Base-by-base conservation (phyloP, 2,113 vertebrate genomes). In the Chauna torquata region DNA sequence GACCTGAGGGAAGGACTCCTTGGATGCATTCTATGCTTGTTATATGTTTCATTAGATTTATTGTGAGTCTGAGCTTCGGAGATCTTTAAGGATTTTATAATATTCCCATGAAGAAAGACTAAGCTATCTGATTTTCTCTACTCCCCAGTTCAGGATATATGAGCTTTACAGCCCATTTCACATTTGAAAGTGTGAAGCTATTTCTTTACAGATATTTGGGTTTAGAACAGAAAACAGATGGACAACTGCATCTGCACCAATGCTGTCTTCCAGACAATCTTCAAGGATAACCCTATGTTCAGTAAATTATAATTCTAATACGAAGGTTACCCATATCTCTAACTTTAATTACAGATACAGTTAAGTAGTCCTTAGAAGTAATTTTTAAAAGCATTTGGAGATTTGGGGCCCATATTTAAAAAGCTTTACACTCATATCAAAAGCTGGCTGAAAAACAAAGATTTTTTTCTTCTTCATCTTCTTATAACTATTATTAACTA, bases 11-110 rank as follows among this genome's bases (percentile, higher is more conserved):
- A 68, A 95, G 16, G 47, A 79, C 61, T 91, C 88, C 1, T 8
- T 94, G 55, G 30, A 47, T 82, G 30, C 11, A 49, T 59, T 95
- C 84, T 86, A 17, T 75, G 47, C 36, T 82, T 91, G 23, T 57
- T 82, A 49, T 45, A 50, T 86, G 34, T 91, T 82, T 82, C 34
- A 72, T 89, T 82, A 85, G 36, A 91, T 94, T 89, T 92, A 64
- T 68, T 79, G 24, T 36, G 40, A 72, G 17, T 40, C 52, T 72
- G 44, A 61, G 18, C 62, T 92, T 82, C 82, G 18, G 40, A 82
- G 30, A 40, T 64, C 12, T 74, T 72, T 71, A 87, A 76, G 52
- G 72, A 24, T 86, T 94, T 92, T 86, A 19, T 49, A 91, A 76
- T 81, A 86, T 82, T 86, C 42, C 19, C 30, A 16, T n/a, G 18